These are phyloP conservation scores for Argya squamiceps DNA, from an alignment of 2,797 vertebrate genomes.

Conservation along the genomic window DNA sequence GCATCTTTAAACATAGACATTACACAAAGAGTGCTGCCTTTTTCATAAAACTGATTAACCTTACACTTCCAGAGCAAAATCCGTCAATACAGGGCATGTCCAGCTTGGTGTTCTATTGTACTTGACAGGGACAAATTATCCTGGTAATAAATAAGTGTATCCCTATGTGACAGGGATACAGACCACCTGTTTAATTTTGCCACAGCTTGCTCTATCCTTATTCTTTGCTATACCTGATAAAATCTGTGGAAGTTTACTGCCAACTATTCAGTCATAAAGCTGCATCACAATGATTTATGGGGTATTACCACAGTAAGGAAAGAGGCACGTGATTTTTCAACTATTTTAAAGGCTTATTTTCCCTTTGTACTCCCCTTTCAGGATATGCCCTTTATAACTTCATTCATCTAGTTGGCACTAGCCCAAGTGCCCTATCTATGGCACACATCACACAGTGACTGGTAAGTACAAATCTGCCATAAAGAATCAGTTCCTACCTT, in stretches of 20 bases:
- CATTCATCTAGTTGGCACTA: neutral
- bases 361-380: neutral
- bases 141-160: neutral
- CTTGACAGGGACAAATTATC: neutral
- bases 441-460: neutral
- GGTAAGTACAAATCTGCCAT: neutral
- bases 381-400: neutral
- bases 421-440: neutral
- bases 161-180: neutral
- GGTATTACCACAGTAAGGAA: neutral
- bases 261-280: neutral
- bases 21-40: neutral
- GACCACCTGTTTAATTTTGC: neutral
- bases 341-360: constrained; percentile 13
- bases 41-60: neutral
- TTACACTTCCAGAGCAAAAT: neutral
- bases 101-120: neutral
- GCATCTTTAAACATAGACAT: neutral
- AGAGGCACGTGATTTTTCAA: neutral
- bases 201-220: neutral
- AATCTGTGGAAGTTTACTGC: neutral
- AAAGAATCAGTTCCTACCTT: neutral
- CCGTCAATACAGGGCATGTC: neutral
- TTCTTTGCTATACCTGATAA: neutral
- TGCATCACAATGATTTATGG: neutral